These are phyloP conservation scores for Cygnus buccinator DNA, from an alignment of 2,113 vertebrate genomes.

Conservation along the genomic window DNA sequence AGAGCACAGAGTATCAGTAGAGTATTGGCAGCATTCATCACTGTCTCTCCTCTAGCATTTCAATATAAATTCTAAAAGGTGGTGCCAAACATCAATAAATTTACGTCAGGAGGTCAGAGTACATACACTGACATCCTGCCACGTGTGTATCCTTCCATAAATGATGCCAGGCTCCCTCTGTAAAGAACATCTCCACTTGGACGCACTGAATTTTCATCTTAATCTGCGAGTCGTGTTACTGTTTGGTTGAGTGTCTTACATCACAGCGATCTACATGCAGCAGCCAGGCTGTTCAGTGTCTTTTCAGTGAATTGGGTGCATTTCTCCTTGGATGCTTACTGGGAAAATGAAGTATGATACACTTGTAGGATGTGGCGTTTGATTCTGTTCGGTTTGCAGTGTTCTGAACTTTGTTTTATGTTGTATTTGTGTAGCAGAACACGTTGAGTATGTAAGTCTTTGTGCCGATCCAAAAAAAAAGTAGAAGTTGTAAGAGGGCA, in stretches of 20 bases:
- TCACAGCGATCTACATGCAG: not conserved
- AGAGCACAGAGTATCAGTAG: not conserved
- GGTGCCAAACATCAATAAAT: not conserved
- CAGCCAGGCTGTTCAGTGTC: not conserved
- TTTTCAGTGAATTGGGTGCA: not conserved
- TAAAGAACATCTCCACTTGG: not conserved
- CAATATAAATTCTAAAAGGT: not conserved
- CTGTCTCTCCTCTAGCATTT: not conserved
- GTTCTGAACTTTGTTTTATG: not conserved
- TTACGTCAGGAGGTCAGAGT: rapidly evolving
- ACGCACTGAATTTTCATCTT: not conserved
- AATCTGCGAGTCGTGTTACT: not conserved
- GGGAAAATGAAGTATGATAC: not conserved
- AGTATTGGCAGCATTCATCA: not conserved
- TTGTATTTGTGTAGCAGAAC: not conserved
- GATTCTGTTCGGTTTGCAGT: not conserved
- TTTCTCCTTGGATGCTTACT: not conserved
- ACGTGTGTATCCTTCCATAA: not conserved
- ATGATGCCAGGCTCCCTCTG: not conserved
- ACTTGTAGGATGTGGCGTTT: not conserved
- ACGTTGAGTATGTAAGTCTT: rapidly evolving
- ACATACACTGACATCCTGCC: not conserved
- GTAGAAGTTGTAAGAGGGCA: not conserved
- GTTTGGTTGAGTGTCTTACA: not conserved
- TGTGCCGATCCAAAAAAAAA: not conserved